phyloP scores from a whole-genome alignment of 2,113 vertebrate genomes.

The Zingel zingel region DNA sequence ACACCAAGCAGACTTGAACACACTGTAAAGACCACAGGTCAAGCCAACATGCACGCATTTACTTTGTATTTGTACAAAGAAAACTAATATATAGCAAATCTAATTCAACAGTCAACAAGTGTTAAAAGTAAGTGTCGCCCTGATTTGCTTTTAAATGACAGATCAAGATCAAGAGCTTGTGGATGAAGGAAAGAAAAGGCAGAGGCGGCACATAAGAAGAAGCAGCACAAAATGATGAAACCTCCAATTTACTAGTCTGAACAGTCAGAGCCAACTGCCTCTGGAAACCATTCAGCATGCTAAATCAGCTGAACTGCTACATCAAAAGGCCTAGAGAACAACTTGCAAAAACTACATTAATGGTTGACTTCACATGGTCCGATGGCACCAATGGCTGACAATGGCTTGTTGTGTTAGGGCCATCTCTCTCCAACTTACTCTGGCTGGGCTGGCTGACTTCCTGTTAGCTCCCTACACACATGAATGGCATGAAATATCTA shows the following conservation, averaged over 20 bases:
- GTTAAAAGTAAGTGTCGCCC: not conserved
- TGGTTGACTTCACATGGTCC: not conserved
- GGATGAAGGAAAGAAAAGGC: not conserved
- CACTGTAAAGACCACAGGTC: not conserved
- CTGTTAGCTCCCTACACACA: not conserved
- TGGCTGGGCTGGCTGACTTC: not conserved
- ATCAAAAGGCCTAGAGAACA: not conserved
- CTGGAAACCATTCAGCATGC: not conserved
- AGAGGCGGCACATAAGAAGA: not conserved
- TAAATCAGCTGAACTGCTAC: not conserved
- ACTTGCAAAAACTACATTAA: not conserved
- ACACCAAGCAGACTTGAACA: not conserved
- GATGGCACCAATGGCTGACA: not conserved
- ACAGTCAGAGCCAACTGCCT: not conserved
- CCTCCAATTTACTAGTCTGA: not conserved
- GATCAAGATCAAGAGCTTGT: not conserved
- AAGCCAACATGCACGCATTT: not conserved
- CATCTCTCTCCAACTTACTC: not conserved
- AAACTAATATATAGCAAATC: not conserved
- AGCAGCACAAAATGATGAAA: not conserved
- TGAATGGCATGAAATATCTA: not conserved
- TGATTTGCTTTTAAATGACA: not conserved
- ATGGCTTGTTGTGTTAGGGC: not conserved
- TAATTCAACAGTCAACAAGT: not conserved
- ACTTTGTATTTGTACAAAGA: not conserved